These are phyloP conservation scores for Scyliorhinus canicula DNA, from an alignment of 2,797 vertebrate species.

Conservation along the genomic window DNA sequence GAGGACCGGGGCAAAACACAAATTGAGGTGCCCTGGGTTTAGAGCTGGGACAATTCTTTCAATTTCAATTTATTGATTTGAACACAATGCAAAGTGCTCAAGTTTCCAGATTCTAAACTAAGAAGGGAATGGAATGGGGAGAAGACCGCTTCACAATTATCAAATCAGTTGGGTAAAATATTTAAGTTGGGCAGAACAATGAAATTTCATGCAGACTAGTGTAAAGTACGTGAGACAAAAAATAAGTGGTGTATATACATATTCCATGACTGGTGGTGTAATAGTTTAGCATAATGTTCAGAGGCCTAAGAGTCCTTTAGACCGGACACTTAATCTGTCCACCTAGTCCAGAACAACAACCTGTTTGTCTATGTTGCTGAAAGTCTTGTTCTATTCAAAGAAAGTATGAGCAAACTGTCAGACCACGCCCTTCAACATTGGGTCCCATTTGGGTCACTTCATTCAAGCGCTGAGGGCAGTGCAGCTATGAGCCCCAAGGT, in stretches of 20 bases:
- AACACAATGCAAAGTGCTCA: too few relatives aligned
- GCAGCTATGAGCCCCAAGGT: neutral
- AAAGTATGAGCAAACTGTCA: neutral
- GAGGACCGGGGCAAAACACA: too few relatives aligned
- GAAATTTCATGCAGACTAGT: neutral
- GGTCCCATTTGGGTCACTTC: neutral
- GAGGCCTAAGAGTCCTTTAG: neutral
- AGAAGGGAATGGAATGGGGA: too few relatives aligned
- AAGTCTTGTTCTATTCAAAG: neutral
- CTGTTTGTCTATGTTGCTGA: neutral
- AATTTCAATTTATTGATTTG: neutral
- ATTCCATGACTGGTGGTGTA: neutral
- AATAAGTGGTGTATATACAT: neutral
- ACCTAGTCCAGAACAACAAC: neutral
- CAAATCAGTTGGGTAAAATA: neutral
- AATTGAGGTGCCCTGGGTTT: too few relatives aligned
- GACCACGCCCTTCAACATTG: neutral
- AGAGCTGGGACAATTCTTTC: neutral
- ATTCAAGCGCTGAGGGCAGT: neutral
- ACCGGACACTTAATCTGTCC: neutral
- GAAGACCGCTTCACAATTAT: too few relatives aligned
- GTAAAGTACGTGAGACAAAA: neutral
- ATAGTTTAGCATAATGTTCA: neutral
- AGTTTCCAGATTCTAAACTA: too few relatives aligned
- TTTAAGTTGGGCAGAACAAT: neutral